phyloP scores from a whole-genome alignment of 2,888 invertebrate species.

The Eupithecia centaureata region DNA sequence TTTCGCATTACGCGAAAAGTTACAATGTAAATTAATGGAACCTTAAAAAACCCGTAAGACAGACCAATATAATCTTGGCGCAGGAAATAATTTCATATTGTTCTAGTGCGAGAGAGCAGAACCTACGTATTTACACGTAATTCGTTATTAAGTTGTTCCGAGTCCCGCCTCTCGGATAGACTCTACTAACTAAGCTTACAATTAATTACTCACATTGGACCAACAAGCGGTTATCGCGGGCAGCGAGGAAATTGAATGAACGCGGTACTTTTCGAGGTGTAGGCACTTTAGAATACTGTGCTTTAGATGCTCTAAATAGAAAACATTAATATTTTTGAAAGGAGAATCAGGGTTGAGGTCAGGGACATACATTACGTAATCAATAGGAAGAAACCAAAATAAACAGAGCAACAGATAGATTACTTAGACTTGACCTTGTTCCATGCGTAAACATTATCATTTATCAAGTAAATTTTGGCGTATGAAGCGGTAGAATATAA shows the following conservation, averaged over 20 bases:
- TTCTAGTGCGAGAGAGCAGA: conserved; percentile 2
- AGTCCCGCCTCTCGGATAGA: conserved; percentile 42
- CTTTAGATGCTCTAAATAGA: conserved; percentile 42
- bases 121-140: background rate
- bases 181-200: conserved; percentile 54
- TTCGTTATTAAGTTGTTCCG: conserved; percentile 59
- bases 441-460: conserved; percentile 1
- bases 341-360: background rate
- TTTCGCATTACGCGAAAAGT: background rate
- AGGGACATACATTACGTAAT: background rate
- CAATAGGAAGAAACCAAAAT: background rate
- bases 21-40: background rate
- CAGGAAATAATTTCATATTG: conserved; percentile 36
- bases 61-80: background rate
- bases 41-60: too few relatives aligned
- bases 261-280: conserved; percentile 53
- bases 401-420: background rate
- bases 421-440: background rate
- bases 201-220: conserved; percentile 74
- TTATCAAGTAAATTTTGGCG: background rate
- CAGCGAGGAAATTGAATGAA: conserved; percentile 73
- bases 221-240: conserved; percentile 71
- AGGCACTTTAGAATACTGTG: conserved; percentile 34
- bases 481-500: background rate
- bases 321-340: background rate